Evolutionary conservation across 2,888 invertebrate species (phyloP).

Genomic region (Heliconius erato): DNA sequence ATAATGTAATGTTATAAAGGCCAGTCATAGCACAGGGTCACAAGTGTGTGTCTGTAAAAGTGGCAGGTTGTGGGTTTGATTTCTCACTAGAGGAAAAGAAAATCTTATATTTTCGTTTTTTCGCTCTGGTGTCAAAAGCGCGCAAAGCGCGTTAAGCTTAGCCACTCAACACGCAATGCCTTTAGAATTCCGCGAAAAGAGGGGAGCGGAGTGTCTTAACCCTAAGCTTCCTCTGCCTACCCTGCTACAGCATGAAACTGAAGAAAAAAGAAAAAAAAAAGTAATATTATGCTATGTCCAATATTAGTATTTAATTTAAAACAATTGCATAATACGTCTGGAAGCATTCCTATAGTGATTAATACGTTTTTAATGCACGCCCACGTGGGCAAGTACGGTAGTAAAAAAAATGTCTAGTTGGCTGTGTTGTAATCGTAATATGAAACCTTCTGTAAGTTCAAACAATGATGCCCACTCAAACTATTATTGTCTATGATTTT

Average conservation of each 20-base stretch:
- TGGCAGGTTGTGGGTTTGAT: no score
- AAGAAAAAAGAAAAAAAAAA: not conserved
- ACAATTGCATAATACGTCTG: slow-evolving; percentile 45
- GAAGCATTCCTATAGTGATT: slow-evolving; percentile 61
- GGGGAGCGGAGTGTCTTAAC: no score
- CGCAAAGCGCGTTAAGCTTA: no score
- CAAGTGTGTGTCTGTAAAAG: no score
- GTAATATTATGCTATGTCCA: slow-evolving; percentile 30
- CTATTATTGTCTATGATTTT: slow-evolving; percentile 60
- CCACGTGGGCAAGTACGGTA: slow-evolving; percentile 57
- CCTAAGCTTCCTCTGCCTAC: no score
- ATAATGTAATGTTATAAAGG: not conserved
- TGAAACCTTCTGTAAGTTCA: slow-evolving; percentile 59
- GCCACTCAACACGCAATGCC: no score
- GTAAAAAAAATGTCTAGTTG: slow-evolving; percentile 73
- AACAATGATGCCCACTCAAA: slow-evolving; percentile 75
- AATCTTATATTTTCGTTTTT: no score
- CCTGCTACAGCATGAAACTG: no score
- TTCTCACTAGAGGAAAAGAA: no score
- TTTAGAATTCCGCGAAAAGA: no score
- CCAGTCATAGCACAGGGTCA: no score
- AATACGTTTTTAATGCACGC: slow-evolving; percentile 67
- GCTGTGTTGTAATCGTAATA: slow-evolving; percentile 67
- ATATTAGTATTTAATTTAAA: slow-evolving; percentile 43
- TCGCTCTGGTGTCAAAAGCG: no score